A percentile compares a stretch with the other conserved stretches of the same genome.
Evolutionary conservation across 2,797 vertebrate species (phyloP).

Genomic region (Macropodus opercularis): DNA sequence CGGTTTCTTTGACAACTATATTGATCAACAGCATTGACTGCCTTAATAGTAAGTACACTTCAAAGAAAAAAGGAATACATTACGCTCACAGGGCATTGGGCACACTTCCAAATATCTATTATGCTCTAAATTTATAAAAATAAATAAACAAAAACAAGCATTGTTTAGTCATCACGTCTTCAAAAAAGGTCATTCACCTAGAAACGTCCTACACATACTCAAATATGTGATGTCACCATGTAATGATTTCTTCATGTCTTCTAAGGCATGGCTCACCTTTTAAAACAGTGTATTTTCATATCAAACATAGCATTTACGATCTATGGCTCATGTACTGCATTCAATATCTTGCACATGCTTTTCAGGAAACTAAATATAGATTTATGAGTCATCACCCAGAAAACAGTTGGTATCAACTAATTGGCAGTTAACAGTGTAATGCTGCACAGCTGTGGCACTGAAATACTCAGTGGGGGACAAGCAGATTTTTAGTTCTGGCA

Average conservation of each 20-base stretch:
- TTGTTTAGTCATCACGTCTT: not conserved
- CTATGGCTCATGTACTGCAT: not conserved
- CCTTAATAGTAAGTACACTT: conserved; percentile 34
- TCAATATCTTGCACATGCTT: too few relatives aligned
- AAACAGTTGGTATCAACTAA: conserved; percentile 1
- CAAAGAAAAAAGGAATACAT: conserved; percentile 27
- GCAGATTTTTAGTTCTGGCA: not conserved
- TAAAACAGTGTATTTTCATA: too few relatives aligned
- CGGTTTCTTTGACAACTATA: conserved; percentile 22
- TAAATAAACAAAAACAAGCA: not conserved
- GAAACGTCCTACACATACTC: too few relatives aligned
- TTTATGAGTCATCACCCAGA: conserved; percentile 1
- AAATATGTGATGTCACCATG: too few relatives aligned
- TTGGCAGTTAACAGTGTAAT: conserved; percentile 7
- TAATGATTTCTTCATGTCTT: too few relatives aligned
- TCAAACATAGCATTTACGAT: too few relatives aligned
- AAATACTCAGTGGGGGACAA: not conserved
- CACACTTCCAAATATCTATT: not conserved
- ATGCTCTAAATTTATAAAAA: conserved; percentile 18
- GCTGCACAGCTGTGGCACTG: conserved; percentile 3
- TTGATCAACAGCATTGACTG: conserved; percentile 42
- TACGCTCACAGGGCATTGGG: not conserved
- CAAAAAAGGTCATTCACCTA: not conserved
- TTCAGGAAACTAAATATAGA: conserved; percentile 14
- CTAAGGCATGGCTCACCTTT: too few relatives aligned